Conservation (phyloP, 2,888 invertebrate genomes). For the Tenthredo distinguenda region DNA sequence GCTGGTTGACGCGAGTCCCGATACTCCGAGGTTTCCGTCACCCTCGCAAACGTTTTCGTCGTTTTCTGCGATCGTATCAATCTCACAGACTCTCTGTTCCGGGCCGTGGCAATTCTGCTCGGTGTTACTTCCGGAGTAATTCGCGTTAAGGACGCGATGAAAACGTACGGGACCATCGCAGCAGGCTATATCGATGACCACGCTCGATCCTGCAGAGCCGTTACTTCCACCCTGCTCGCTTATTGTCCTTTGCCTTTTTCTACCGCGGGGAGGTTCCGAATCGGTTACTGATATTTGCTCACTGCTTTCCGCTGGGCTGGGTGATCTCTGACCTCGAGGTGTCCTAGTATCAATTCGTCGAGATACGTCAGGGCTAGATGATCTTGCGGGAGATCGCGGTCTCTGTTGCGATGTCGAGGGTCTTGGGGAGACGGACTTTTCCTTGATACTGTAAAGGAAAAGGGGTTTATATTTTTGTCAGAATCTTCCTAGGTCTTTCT, state of each 20-base stretch:
- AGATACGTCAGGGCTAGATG: slow-evolving; percentile 35
- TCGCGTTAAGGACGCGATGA: slow-evolving; percentile 91
- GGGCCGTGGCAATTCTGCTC: slow-evolving; percentile 18
- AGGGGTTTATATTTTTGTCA: not conserved
- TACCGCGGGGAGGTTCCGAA: slow-evolving; percentile 49
- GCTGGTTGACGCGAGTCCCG: slow-evolving; percentile 59
- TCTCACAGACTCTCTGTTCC: slow-evolving; percentile 63
- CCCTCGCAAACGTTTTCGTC: slow-evolving; percentile 58
- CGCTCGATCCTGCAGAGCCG: slow-evolving; percentile 76
- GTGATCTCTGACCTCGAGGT: slow-evolving; percentile 49
- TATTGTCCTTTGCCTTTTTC: slow-evolving; percentile 54
- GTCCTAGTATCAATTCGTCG: slow-evolving; percentile 20
- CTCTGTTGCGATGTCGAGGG: slow-evolving; percentile 55
- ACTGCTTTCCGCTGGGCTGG: slow-evolving; percentile 61
- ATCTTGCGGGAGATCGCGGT: slow-evolving; percentile 52
- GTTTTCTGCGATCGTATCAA: slow-evolving; percentile 59
- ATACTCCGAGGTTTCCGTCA: slow-evolving; percentile 67
- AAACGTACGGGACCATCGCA: slow-evolving; percentile 95
- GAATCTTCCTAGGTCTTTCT: not conserved
- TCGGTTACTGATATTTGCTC: slow-evolving; percentile 61
- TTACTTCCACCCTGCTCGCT: slow-evolving; percentile 55
- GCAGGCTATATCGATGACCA: slow-evolving; percentile 92
- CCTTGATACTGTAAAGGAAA: slow-evolving; percentile 53
- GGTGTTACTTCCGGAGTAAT: slow-evolving; percentile 80
- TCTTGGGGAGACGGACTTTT: slow-evolving; percentile 58